Conservation (phyloP, 2,888 invertebrate genomes). For the Oscheius sp. region DNA sequence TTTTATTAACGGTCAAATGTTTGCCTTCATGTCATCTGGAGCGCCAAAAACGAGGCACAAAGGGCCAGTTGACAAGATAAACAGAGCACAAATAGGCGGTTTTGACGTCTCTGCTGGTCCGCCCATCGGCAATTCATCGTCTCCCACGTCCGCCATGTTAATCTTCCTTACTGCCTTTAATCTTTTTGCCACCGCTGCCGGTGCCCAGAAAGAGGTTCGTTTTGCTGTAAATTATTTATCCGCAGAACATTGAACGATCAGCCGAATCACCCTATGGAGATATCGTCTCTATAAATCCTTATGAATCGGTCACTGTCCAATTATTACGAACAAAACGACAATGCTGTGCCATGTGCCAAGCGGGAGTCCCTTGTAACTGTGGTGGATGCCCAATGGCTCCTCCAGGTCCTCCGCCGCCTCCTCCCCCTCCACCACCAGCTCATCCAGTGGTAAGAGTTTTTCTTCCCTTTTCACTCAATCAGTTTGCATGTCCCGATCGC, state of each 20-base stretch:
- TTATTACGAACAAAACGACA: constrained; percentile 46
- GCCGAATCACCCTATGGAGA: not conserved
- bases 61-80: constrained; percentile 31
- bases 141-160: not conserved
- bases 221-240: not conserved
- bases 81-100: constrained; percentile 29
- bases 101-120: constrained; percentile 26
- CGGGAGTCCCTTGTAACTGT: constrained; percentile 47
- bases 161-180: constrained; percentile 15
- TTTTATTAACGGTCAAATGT: constrained; percentile 12
- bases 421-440: constrained; percentile 28
- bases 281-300: not conserved
- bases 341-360: constrained; percentile 55
- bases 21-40: constrained; percentile 26
- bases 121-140: constrained; percentile 19
- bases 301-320: constrained; percentile 1
- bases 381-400: constrained; percentile 47
- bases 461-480: not conserved
- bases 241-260: not conserved
- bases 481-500: constrained; percentile 44
- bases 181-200: constrained; percentile 10
- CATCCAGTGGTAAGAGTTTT: constrained; percentile 8
- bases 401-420: constrained; percentile 31
- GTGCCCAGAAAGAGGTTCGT: constrained; percentile 11
- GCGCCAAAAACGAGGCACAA: constrained; percentile 29